These are phyloP conservation scores for Margarornis squamiger DNA, from an alignment of 2,797 vertebrate species.

Conservation along the genomic window DNA sequence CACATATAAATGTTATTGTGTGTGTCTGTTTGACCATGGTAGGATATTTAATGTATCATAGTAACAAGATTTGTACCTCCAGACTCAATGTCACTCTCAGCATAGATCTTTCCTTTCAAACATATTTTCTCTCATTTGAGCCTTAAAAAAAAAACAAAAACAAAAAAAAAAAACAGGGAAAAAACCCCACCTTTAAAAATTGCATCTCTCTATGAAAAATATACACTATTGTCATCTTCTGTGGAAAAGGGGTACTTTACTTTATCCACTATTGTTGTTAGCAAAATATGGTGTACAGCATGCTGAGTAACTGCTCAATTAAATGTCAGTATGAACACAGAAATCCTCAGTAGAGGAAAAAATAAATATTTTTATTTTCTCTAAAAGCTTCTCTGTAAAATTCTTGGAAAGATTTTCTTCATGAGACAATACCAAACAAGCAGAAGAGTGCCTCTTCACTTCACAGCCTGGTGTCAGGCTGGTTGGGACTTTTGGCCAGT, in stretches of 20 bases:
- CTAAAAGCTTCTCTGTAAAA: constrained; percentile 53
- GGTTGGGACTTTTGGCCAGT: not conserved
- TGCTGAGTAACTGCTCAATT: not conserved
- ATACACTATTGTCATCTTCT: not conserved
- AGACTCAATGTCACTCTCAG: not conserved
- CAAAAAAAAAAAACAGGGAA: not conserved
- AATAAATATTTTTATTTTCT: constrained; percentile 59
- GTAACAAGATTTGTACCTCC: not conserved
- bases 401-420: constrained; percentile 40
- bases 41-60: not conserved
- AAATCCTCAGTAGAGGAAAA: constrained; percentile 20
- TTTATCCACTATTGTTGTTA: not conserved
- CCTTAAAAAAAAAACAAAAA: not conserved
- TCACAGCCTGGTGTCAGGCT: not conserved
- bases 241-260: not conserved
- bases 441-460: not conserved
- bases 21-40: constrained; percentile 39
- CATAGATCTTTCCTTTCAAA: not conserved
- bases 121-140: not conserved
- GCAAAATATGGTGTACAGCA: constrained; percentile 20
- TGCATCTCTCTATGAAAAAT: not conserved
- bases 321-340: constrained; percentile 19
- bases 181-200: not conserved
- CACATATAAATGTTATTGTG: constrained; percentile 3
- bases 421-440: not conserved